These are phyloP conservation scores for Hoplias malabaricus DNA, from an alignment of 2,113 vertebrate genomes.

Conservation along the genomic window DNA sequence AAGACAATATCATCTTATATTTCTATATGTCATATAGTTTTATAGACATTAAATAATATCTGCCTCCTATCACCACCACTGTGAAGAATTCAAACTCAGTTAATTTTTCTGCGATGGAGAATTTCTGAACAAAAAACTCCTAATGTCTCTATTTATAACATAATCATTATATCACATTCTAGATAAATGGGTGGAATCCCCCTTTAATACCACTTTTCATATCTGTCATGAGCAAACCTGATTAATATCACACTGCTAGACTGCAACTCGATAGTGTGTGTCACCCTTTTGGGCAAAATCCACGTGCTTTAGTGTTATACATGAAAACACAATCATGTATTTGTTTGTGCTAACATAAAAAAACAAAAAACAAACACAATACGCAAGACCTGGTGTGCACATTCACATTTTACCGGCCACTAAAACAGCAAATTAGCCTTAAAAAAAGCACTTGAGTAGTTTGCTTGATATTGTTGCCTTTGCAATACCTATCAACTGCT, in stretches of 20 bases:
- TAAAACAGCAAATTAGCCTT: conserved; percentile 29
- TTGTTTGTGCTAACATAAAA: conserved; percentile 27
- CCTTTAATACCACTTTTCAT: too few relatives aligned
- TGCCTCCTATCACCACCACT: too few relatives aligned
- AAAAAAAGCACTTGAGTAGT: conserved; percentile 26
- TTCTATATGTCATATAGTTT: too few relatives aligned
- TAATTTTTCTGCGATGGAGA: too few relatives aligned
- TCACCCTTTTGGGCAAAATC: conserved; percentile 27
- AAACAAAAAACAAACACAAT: conserved; percentile 31
- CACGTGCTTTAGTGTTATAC: conserved; percentile 7
- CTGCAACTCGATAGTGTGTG: conserved; percentile 17
- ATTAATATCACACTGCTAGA: conserved; percentile 4
- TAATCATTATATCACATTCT: too few relatives aligned
- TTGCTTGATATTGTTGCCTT: conserved; percentile 36
- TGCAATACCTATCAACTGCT: conserved; percentile 31
- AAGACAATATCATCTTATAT: too few relatives aligned
- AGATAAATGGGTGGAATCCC: too few relatives aligned
- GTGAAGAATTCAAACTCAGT: too few relatives aligned
- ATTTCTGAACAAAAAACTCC: too few relatives aligned
- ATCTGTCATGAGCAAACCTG: not conserved
- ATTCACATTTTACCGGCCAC: conserved; percentile 33
- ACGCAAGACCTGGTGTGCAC: conserved; percentile 31
- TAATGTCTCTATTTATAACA: too few relatives aligned
- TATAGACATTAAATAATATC: too few relatives aligned
- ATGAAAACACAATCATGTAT: conserved; percentile 36